Evolutionary conservation across 2,797 vertebrate species (phyloP).

Genomic region (Onychomys torridus): DNA sequence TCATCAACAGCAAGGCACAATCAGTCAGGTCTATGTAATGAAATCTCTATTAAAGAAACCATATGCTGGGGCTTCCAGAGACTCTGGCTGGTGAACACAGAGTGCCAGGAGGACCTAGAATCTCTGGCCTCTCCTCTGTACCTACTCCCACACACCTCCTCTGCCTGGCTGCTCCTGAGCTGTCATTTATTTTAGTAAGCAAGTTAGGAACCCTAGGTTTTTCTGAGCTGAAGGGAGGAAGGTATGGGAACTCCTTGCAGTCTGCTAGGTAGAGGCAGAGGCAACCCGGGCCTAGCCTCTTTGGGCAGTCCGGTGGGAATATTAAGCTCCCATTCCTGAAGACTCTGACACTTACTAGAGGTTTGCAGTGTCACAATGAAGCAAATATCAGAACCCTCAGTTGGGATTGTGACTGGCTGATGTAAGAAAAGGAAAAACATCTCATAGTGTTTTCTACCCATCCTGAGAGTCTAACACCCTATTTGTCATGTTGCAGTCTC

Average conservation of each 20-base stretch:
- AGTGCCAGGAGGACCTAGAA: not conserved
- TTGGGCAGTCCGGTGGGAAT: too few relatives aligned
- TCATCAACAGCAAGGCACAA: not conserved
- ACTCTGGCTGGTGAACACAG: not conserved
- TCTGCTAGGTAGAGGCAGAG: not conserved
- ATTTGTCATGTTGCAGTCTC: conserved; percentile 15
- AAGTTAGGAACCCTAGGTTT: not conserved
- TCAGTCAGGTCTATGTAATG: not conserved
- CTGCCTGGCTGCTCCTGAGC: not conserved
- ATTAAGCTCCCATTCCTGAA: too few relatives aligned
- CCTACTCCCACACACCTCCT: not conserved
- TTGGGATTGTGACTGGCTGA: not conserved
- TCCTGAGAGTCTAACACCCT: not conserved
- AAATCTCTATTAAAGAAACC: not conserved
- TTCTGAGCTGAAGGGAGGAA: not conserved
- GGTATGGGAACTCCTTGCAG: not conserved
- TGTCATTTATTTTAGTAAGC: not conserved
- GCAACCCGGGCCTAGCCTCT: not conserved
- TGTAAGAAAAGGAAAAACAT: not conserved
- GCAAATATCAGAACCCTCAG: accelerated
- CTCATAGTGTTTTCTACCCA: not conserved
- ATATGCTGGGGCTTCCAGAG: not conserved
- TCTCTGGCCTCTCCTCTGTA: not conserved
- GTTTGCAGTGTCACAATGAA: not conserved
- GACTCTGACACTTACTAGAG: not conserved